Conservation (phyloP, 2,797 vertebrate species). For the Phataginus tricuspis region DNA sequence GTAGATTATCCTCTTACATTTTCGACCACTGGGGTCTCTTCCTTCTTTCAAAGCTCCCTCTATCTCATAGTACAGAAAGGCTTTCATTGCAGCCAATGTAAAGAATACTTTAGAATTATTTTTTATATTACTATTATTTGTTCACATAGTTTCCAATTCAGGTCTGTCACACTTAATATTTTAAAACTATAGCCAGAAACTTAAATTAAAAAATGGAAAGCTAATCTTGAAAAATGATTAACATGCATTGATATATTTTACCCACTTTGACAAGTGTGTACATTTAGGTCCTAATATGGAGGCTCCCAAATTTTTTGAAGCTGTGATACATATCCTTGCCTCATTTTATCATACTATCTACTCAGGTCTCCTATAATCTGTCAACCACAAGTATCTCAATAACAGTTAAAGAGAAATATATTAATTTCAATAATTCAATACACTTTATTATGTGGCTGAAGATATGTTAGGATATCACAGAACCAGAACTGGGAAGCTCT, state of each 20-base stretch:
- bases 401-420: not conserved
- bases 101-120: slow-evolving; percentile 39
- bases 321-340: not conserved
- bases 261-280: not conserved
- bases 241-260: not conserved
- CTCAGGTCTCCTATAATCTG: not conserved
- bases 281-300: not conserved
- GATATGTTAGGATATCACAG: not conserved
- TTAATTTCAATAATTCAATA: slow-evolving; percentile 30
- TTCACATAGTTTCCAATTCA: slow-evolving; percentile 45
- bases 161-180: slow-evolving; percentile 19
- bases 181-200: slow-evolving; percentile 51
- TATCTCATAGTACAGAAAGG: not conserved
- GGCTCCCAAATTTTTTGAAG: not conserved
- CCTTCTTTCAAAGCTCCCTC: slow-evolving; percentile 16
- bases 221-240: slow-evolving; percentile 36
- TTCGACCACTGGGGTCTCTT: not conserved
- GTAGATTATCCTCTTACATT: slow-evolving; percentile 13
- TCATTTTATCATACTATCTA: not conserved
- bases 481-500: not conserved
- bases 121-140: slow-evolving; percentile 18
- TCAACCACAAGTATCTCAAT: not conserved
- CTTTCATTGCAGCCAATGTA: not conserved
- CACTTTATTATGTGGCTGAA: not conserved
- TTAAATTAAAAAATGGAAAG: slow-evolving; percentile 48